Evolutionary conservation across 2,888 invertebrate genomes (phyloP).

Genomic region (Syrphus vitripennis): DNA sequence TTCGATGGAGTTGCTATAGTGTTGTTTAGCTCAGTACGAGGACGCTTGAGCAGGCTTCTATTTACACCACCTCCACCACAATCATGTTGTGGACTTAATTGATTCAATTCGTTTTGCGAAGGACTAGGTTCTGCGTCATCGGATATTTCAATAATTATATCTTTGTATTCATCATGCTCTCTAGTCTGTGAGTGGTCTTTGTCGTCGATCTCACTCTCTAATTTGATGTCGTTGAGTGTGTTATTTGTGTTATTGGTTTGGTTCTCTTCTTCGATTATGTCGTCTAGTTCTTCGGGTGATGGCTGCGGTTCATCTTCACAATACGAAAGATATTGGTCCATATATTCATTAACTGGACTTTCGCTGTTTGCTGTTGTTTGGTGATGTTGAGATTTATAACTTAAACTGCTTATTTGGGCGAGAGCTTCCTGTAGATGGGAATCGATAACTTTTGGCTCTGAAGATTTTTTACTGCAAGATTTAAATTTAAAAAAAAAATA

Average conservation of each 20-base stretch:
- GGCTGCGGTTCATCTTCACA: conserved; percentile 75
- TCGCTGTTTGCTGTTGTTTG: not conserved
- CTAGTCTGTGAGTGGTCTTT: conserved; percentile 68
- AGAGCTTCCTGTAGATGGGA: conserved; percentile 79
- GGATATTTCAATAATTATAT: conserved; percentile 73
- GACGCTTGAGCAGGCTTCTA: conserved; percentile 42
- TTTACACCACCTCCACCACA: not conserved
- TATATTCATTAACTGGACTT: conserved; percentile 43
- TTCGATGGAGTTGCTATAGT: conserved; percentile 5
- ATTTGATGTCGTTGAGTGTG: conserved; percentile 76
- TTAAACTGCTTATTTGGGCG: conserved; percentile 75
- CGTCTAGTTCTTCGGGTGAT: conserved; percentile 75
- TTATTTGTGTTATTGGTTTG: not conserved
- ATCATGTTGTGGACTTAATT: conserved; percentile 6
- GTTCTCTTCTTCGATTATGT: conserved; percentile 77
- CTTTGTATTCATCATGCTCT: conserved; percentile 73
- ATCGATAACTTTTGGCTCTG: conserved; percentile 77
- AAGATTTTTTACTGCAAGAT: conserved; percentile 75
- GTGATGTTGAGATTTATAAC: conserved; percentile 23
- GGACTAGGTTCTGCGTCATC: conserved; percentile 21
- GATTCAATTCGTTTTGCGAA: not conserved
- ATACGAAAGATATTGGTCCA: conserved; percentile 78
- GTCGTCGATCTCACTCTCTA: conserved; percentile 76
- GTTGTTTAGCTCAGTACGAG: conserved; percentile 12
- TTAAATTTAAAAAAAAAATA: not conserved